Evolutionary conservation across 2,113 vertebrate genomes (phyloP), one percentile per base, ranked within the genome.

Genomic region (Emydocephalus ijimae): DNA sequence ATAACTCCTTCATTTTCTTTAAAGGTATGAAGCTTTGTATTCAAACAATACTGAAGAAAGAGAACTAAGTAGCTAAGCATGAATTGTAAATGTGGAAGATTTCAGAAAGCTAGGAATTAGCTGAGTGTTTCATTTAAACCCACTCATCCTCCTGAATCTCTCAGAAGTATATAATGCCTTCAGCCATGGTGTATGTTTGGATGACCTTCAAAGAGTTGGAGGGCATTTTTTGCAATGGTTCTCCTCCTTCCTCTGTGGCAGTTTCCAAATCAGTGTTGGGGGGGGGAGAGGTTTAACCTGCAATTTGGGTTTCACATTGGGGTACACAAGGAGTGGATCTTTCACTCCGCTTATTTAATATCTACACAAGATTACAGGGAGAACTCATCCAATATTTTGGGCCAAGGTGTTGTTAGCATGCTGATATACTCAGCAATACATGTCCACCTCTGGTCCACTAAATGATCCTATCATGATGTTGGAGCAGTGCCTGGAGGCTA

Each of bases 1-100:
- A 92, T 69, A 92, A 88, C 92, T 91, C 86, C 94, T 95, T 74
- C 23, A 86, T 18, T 50, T 3, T 94, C 59, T 34, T 74, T 91
- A 50, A 90, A 90, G 45, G 18, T 26, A 43, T 52, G n/a, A n/a
- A n/a, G 89, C 92, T 95, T 1, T 69, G 93, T 50, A 95, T 93
- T 92, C 74, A 52, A 9, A 1, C 26, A 39, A 3, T 6, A 88
- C 5, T 81, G 20, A 87, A 88, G 3, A 24, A 18, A 20, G 29
- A 64, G 12, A 45, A 3, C 89, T 2, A 89, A 43, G 57, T 12
- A 39, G 81, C 91, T 61, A 0, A 1, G 55, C 74, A 29, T 52
- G 56, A 94, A 29, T 90, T 93, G 39, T 9, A 59, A 12, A 5
- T 3, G 89, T 26, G 56, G 90, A 1, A 7, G 2, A 4, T 85